Evolutionary conservation across 1,140 invertebrate genomes (phyloP), one percentile per base, ranked within the genome.

Genomic region (Drosophila arizonae): DNA sequence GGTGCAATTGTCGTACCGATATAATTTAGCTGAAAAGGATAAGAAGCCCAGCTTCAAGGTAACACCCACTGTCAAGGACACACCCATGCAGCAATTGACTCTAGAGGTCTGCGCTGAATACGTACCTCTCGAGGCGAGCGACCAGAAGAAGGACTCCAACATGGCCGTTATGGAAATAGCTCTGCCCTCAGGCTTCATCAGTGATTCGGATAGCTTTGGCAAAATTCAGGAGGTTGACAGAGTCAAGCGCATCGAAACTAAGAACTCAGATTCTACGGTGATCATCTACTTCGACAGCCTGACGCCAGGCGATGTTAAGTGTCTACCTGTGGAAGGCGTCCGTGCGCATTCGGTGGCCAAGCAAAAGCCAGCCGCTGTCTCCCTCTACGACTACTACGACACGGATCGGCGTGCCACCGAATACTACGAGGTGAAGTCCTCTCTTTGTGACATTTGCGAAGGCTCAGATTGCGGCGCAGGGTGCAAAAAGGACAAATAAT

Each of bases 311-410:
- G 92, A 94, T 60, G 95, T 96, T 77, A 94, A 95, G 51, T 98
- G 97, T 82, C 95, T 98, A 5, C 95, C 95, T 0, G 94, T 98
- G n/a, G 95, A 96, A 11, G 96, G 97, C 1, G 95, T 95, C 78
- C 94, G 96, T 81, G 95, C 96, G 1, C 95, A 96, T 85, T 95
- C 95, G 91, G 96, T 98, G 9, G 96, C 96, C 3, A 95, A 96
- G 79, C 96, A 97, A 85, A 96, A 96, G 90, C 96, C 96, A 11
- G 96, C 96, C 8, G 94, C 96, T 45, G 95, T 98, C n/a, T 94
- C 94, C n/a, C 93, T 98, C 33, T 98, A 97, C 86, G 97, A 99
- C 88, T 99, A 99, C 90, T 99, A 98, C 84, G 96, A 98, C 90
- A 96, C 94, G 94, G 94, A 81, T 33, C 94, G 95, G 75, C 93